Evolutionary conservation across 2,888 invertebrate species (phyloP).

Genomic region (Luperina nickerlii): DNA sequence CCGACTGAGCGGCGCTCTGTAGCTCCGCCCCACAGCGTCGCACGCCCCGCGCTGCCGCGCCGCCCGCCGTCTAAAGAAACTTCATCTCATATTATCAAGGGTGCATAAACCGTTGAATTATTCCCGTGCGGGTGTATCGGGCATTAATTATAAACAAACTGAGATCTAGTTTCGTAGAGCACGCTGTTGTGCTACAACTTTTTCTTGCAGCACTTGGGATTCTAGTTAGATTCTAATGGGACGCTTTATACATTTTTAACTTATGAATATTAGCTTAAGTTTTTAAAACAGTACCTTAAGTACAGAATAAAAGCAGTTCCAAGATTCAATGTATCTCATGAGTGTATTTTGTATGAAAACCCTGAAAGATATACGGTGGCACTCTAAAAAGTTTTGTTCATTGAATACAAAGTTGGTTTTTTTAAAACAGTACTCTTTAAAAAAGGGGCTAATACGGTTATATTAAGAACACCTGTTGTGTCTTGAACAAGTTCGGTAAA

Average conservation of each 20-base stretch:
- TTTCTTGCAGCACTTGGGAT: slow-evolving; percentile 62
- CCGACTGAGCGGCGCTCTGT: slow-evolving; percentile 85
- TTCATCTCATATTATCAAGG: slow-evolving; percentile 89
- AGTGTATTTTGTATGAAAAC: slow-evolving; percentile 49
- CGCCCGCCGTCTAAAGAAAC: slow-evolving; percentile 87
- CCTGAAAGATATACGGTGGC: slow-evolving; percentile 55
- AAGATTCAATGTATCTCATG: slow-evolving; percentile 48
- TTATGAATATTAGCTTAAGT: slow-evolving; percentile 31
- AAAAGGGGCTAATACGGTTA: slow-evolving; percentile 80
- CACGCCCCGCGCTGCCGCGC: slow-evolving; percentile 81
- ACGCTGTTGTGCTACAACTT: slow-evolving; percentile 67
- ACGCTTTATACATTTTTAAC: slow-evolving; percentile 30
- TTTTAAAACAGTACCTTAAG: slow-evolving; percentile 29
- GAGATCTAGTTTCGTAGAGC: slow-evolving; percentile 76
- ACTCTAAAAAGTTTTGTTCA: slow-evolving; percentile 68
- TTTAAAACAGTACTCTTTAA: slow-evolving; percentile 64
- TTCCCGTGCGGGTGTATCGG: slow-evolving; percentile 84
- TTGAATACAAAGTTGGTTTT: slow-evolving; percentile 72
- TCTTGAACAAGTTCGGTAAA: slow-evolving; percentile 81
- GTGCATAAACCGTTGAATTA: slow-evolving; percentile 88
- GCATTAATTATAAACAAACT: slow-evolving; percentile 86
- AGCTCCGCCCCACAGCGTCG: slow-evolving; percentile 86
- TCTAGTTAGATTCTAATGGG: slow-evolving; percentile 53
- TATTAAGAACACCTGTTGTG: slow-evolving; percentile 88
- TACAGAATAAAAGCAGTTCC: slow-evolving; percentile 37